These are phyloP conservation scores for Anthoscopus minutus DNA, from an alignment of 2,113 vertebrate species.

Conservation along the genomic window DNA sequence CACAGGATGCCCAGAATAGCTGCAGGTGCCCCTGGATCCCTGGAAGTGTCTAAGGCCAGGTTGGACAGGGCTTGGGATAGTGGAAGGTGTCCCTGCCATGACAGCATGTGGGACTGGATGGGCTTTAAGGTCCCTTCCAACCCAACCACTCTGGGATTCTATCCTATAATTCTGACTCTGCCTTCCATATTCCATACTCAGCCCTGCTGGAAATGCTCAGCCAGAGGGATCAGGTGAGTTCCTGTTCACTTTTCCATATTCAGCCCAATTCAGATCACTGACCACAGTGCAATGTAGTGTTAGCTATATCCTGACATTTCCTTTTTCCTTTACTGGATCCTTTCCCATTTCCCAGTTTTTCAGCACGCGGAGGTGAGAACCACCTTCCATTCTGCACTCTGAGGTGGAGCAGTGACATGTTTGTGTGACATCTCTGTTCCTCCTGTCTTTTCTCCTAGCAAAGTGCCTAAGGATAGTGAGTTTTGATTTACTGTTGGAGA, in stretches of 20 bases:
- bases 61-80: accelerated
- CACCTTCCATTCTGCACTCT: background rate
- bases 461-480: accelerated
- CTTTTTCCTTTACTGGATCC: background rate
- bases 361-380: background rate
- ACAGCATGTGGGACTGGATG: accelerated
- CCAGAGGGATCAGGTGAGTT: background rate
- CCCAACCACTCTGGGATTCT: background rate
- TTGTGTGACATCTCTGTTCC: background rate
- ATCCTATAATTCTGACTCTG: too few species aligned
- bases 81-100: background rate
- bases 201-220: background rate
- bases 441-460: background rate
- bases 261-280: background rate
- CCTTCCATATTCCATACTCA: background rate
- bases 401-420: too few species aligned
- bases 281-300: too few species aligned
- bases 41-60: background rate
- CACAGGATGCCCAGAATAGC: background rate
- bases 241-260: background rate
- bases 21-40: background rate
- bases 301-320: background rate
- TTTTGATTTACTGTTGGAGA: background rate
- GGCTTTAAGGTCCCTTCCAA: accelerated
- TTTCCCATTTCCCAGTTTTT: background rate